Percentiles rank a stretch among this genome's conserved stretches.
Evolutionary conservation across 2,113 vertebrate genomes (phyloP).

Genomic region (Notothenia rossii): DNA sequence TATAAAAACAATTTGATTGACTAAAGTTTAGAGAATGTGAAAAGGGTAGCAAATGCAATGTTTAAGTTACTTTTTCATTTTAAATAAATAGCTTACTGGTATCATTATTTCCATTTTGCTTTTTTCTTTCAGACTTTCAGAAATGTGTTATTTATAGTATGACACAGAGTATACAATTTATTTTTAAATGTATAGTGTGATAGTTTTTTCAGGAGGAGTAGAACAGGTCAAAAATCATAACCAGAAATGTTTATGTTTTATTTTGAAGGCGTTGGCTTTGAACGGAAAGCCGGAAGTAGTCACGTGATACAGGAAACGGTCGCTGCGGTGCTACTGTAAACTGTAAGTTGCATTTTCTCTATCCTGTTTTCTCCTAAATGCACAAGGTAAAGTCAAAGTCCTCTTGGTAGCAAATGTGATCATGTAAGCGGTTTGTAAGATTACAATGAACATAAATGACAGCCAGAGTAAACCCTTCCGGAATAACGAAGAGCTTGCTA

Average conservation of each 20-base stretch:
- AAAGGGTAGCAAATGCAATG: not conserved
- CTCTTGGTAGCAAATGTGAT: accelerated
- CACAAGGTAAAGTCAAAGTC: accelerated
- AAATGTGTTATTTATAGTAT: not conserved
- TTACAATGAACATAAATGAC: not conserved
- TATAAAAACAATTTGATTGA: not conserved
- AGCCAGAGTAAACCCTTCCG: not conserved
- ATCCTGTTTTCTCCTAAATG: not conserved
- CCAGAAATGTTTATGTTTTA: not conserved
- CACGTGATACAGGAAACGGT: slow-evolving; percentile 44
- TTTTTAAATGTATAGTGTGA: not conserved
- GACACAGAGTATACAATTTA: not conserved
- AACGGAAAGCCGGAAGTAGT: slow-evolving; percentile 48
- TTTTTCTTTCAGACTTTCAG: not conserved
- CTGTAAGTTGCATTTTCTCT: slow-evolving; percentile 60
- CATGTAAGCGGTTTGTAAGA: not conserved
- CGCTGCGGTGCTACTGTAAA: slow-evolving; percentile 5
- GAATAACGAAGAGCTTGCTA: not conserved
- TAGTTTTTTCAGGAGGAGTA: not conserved
- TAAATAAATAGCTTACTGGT: not conserved
- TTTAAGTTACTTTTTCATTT: not conserved
- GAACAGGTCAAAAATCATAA: not conserved
- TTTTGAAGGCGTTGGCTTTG: slow-evolving; percentile 43
- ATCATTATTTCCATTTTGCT: not conserved
- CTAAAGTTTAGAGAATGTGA: not conserved